Percentiles rank a stretch among this genome's conserved stretches.
Evolutionary conservation across 2,888 invertebrate species (phyloP).

Genomic region (Polyommatus iphigenia): DNA sequence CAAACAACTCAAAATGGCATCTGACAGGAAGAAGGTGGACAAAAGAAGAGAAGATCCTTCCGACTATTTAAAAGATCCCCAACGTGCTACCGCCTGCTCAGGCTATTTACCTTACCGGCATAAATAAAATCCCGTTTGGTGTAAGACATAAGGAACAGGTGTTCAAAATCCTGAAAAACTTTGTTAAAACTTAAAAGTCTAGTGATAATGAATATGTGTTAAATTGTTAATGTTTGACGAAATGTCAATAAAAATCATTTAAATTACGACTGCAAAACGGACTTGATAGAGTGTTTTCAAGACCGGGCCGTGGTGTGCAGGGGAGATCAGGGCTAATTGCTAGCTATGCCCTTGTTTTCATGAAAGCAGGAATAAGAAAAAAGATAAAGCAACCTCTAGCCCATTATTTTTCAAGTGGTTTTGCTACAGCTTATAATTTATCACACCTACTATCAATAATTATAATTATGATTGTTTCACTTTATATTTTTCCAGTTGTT

Average conservation of each 20-base stretch:
- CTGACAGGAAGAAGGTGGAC: neutral
- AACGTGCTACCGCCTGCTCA: neutral
- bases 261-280: neutral
- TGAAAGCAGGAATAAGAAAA: slow-evolving; percentile 21
- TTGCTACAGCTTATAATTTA: neutral
- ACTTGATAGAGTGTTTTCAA: neutral
- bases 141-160: neutral
- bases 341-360: slow-evolving; percentile 22
- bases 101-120: neutral
- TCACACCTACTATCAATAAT: neutral
- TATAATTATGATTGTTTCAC: neutral
- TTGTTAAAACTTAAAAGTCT: neutral
- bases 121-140: neutral
- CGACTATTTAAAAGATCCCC: neutral
- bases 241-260: neutral
- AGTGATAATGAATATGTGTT: neutral
- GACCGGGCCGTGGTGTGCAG: neutral
- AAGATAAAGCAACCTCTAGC: neutral
- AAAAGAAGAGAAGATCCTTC: neutral
- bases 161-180: neutral
- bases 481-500: neutral
- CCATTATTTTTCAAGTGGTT: slow-evolving; percentile 2
- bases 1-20: neutral
- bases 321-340: neutral
- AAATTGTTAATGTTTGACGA: neutral